Conservation (phyloP, 2,888 invertebrate genomes). For the Silvanus unidentatus region DNA sequence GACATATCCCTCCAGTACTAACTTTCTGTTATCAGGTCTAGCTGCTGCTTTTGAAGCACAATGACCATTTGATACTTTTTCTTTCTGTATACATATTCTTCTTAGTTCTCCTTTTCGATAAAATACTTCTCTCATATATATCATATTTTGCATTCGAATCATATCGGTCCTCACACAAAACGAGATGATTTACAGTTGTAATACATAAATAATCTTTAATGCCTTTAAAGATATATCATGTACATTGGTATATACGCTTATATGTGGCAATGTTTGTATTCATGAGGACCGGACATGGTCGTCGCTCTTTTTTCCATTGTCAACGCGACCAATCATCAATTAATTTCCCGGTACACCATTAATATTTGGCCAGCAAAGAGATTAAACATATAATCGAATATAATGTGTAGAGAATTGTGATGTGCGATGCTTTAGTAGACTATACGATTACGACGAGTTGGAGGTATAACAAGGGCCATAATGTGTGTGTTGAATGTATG, state of each 20-base stretch:
- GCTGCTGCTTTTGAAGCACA: conserved; percentile 33
- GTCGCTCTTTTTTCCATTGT: no score
- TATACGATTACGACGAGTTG: conserved; percentile 12
- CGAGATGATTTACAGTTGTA: no score
- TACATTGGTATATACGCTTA: no score
- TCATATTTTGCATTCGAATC: conserved; percentile 30
- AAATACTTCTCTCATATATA: conserved; percentile 35
- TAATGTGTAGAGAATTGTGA: background rate
- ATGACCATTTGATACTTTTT: conserved; percentile 42
- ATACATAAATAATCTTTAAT: no score
- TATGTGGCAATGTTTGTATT: no score
- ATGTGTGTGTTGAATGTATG: conserved; percentile 28
- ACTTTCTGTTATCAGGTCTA: conserved; percentile 39
- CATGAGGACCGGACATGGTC: no score
- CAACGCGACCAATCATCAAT: no score
- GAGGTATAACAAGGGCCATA: conserved; percentile 12
- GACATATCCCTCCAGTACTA: conserved; percentile 33
- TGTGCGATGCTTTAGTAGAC: conserved; percentile 8
- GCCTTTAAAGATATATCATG: no score
- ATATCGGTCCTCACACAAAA: conserved; percentile 27
- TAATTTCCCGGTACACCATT: no score
- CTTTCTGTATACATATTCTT: conserved; percentile 29
- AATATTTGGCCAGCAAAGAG: no score
- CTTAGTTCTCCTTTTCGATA: conserved; percentile 30
- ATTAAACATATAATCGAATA: no score